These are phyloP conservation scores for Toxotes lorentzi DNA, from an alignment of 2,797 vertebrate species.

Conservation along the genomic window DNA sequence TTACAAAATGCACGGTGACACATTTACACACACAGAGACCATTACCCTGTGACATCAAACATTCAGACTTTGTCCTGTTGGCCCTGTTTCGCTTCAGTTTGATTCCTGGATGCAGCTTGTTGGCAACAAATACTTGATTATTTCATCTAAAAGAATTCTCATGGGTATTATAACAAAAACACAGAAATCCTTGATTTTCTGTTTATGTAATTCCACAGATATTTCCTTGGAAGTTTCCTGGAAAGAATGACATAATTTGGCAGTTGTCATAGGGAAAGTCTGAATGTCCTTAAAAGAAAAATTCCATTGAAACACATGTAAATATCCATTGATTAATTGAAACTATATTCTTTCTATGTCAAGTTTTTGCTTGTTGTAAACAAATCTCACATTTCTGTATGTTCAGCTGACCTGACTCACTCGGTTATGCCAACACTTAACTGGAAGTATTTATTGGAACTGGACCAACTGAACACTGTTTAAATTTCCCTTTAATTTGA, in stretches of 20 bases:
- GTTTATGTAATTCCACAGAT: too few species aligned
- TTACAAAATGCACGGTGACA: conserved; percentile 37
- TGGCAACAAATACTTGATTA: conserved; percentile 8
- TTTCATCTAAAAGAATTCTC: background rate
- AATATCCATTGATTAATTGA: background rate
- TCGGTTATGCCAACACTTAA: background rate
- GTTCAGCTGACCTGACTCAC: background rate
- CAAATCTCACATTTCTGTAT: background rate
- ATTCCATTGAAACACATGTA: background rate
- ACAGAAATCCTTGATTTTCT: background rate
- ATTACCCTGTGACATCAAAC: conserved; percentile 28
- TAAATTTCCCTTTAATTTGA: background rate
- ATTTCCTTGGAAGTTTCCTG: background rate
- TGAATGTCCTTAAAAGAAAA: background rate
- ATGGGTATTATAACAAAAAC: background rate
- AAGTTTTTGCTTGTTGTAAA: too few species aligned
- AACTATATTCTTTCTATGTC: background rate
- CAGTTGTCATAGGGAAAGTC: background rate
- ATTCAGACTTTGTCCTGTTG: conserved; percentile 9
- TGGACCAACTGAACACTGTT: background rate
- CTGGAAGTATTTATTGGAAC: background rate
- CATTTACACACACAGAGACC: conserved; percentile 24
- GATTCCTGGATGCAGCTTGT: background rate
- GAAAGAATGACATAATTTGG: background rate
- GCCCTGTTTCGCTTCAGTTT: conserved; percentile 14